Percentiles rank a stretch among this genome's conserved stretches.
These are phyloP conservation scores for Merodon equestris DNA, from an alignment of 2,888 invertebrate genomes.

Conservation along the genomic window DNA sequence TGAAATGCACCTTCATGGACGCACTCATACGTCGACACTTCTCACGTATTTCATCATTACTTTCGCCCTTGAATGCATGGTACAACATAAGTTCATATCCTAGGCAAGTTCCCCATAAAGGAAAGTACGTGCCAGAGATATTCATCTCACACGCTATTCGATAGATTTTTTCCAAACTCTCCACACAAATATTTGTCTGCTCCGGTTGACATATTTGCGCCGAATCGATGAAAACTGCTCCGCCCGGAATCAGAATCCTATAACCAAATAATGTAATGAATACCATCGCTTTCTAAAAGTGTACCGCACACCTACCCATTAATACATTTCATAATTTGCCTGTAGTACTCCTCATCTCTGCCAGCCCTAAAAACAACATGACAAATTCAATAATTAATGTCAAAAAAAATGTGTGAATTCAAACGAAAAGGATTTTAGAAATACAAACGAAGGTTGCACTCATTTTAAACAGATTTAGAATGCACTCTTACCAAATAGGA, in stretches of 20 bases:
- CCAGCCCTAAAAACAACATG: constrained; percentile 80
- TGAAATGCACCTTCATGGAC: constrained; percentile 84
- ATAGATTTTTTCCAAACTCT: constrained; percentile 82
- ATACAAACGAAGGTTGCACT: no score
- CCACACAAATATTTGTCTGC: constrained; percentile 82
- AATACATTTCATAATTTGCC: constrained; percentile 81
- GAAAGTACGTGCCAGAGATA: constrained; percentile 85
- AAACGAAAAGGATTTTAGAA: no score
- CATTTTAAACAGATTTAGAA: no score
- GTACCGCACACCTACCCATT: constrained; percentile 82
- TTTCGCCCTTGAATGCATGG: constrained; percentile 79
- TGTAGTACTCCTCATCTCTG: constrained; percentile 81
- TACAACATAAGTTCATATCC: constrained; percentile 90
- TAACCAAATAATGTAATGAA: constrained; percentile 9
- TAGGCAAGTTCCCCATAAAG: constrained; percentile 92
- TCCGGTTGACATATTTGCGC: constrained; percentile 73
- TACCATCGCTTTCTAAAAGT: neutral
- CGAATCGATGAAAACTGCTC: constrained; percentile 84
- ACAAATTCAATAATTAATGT: no score
- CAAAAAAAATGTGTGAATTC: no score
- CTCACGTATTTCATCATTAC: constrained; percentile 80
- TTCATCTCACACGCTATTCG: constrained; percentile 85
- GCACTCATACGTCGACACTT: constrained; percentile 81
- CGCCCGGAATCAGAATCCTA: constrained; percentile 91
- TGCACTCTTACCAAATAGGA: constrained; percentile 81